Evolutionary conservation across 1,140 invertebrate species (phyloP), one percentile per base, ranked within the genome.

Genomic region (Euschistus heros): DNA sequence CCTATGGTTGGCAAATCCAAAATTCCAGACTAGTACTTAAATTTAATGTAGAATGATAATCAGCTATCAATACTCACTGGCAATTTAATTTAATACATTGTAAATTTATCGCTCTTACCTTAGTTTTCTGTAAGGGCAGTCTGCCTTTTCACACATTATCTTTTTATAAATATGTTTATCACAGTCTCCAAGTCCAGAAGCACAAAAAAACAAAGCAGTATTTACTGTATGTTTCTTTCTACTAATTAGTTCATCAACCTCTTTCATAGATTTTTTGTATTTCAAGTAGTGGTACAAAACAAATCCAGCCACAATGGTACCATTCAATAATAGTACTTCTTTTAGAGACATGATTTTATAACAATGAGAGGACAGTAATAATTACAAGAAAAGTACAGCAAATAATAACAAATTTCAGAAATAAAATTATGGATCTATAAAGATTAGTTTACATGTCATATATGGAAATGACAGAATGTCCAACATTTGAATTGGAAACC

Each of bases 121-220:
- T 2, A 54, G 27, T 50, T 64, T 64, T 4, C 22, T 42, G 54
- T 30, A 54, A 37, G 63, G 27, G 47, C 63, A 64, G 27, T 46
- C 47, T 3, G 13, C 2, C 13, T 20, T 54, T 24, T n/a, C 17
- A 55, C 63, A 64, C 20, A 27, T 17, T 42, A 22, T 54, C 27
- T 64, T 64, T 27, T 54, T 24, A 22, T 24, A 64, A 7, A 64
- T 24, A 42, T 64, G 63, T 15, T 54, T 64, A n/a, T 64, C 63
- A 42, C 63, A 64, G 2, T 64, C 50, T 55, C 42, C 59, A n/a
- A 61, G 37, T 10, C 30, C 59, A 20, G 30, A 33, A 42, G 26
- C 30, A 37, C 30, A 42, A 24, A 61, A 61, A 44, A 61, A 61
- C 22, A 33, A 44, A n/a, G 30, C 59, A 22, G 27, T 44, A 15